These are phyloP conservation scores for Anastrepha obliqua DNA, from an alignment of 1,140 invertebrate genomes.

Conservation along the genomic window DNA sequence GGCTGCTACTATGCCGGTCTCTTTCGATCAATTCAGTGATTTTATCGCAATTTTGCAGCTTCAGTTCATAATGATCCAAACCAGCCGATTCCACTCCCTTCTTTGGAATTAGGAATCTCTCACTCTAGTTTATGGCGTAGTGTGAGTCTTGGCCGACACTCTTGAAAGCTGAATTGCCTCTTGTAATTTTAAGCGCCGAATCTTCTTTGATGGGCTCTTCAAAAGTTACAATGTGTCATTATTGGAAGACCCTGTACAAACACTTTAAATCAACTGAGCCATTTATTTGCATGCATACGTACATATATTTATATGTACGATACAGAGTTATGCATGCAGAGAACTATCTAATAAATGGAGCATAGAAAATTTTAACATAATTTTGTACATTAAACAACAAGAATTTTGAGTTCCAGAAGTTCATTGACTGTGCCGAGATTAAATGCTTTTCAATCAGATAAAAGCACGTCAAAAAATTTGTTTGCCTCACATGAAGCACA, in stretches of 20 bases:
- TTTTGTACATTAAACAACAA: neutral
- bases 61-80: too few species aligned
- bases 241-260: neutral
- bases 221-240: too few species aligned
- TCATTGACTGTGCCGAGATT: constrained; percentile 43
- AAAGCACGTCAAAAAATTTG: constrained; percentile 23
- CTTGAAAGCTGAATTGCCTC: too few species aligned
- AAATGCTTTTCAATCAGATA: constrained; percentile 44
- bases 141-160: too few species aligned
- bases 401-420: constrained; percentile 1
- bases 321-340: neutral
- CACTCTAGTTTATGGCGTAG: too few species aligned
- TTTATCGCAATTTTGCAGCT: too few species aligned
- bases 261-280: neutral
- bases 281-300: neutral
- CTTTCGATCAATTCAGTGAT: too few species aligned
- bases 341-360: constrained; percentile 28
- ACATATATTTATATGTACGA: neutral
- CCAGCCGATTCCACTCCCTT: too few species aligned
- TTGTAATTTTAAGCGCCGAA: too few species aligned
- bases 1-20: too few species aligned
- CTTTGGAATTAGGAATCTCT: too few species aligned
- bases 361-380: neutral
- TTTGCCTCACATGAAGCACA: neutral
- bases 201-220: too few species aligned